These are phyloP conservation scores for Escarpia spicata DNA, from an alignment of 2,888 invertebrate species.

Conservation along the genomic window DNA sequence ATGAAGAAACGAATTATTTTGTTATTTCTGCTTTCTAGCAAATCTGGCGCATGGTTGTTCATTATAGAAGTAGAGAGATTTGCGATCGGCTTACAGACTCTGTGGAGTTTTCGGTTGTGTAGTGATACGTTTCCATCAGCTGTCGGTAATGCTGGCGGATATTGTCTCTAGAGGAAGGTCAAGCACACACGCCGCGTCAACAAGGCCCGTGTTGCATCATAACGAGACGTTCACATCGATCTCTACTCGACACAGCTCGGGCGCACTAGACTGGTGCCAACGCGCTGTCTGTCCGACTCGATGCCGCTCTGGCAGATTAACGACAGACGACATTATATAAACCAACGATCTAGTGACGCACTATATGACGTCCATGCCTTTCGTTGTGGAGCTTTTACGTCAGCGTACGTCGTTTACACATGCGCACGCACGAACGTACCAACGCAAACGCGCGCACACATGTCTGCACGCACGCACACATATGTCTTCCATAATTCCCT, in stretches of 20 bases:
- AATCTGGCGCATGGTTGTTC: background rate
- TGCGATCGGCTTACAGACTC: background rate
- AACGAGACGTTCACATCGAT: slow-evolving; percentile 12
- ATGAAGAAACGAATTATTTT: background rate
- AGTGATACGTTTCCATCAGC: background rate
- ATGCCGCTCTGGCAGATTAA: background rate
- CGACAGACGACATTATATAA: background rate
- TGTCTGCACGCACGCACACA: too few relatives aligned
- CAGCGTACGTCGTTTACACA: background rate
- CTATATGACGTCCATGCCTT: background rate
- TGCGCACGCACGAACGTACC: background rate
- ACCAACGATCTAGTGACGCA: background rate
- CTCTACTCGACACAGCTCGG: background rate
- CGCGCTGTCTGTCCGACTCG: background rate
- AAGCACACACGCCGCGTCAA: background rate
- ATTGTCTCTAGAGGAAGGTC: background rate
- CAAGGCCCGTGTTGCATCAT: background rate
- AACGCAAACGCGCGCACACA: too few relatives aligned
- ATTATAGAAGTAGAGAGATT: background rate
- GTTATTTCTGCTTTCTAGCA: background rate
- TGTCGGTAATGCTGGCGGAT: background rate
- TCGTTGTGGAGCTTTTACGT: background rate
- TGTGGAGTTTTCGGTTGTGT: background rate
- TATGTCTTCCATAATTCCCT: too few relatives aligned
- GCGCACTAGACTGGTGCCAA: background rate